Evolutionary conservation across 2,797 vertebrate genomes (phyloP).

Genomic region (Eremophila alpestris): DNA sequence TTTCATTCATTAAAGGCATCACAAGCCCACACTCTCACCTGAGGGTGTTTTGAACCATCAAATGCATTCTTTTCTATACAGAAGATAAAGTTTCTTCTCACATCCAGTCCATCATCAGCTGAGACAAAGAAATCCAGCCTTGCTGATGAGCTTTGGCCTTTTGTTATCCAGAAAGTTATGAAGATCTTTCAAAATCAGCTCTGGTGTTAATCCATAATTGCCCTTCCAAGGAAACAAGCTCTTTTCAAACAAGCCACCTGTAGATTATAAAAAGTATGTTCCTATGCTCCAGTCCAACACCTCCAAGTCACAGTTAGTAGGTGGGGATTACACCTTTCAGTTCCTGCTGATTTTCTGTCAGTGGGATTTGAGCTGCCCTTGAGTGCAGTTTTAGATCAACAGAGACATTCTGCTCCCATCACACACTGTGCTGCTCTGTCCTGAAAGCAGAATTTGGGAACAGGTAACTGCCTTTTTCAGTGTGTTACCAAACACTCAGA

Average conservation of each 20-base stretch:
- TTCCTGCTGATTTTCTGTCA: background rate
- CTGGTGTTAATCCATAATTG: background rate
- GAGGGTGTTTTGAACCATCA: background rate
- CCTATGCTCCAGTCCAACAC: background rate
- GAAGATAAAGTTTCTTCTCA: background rate
- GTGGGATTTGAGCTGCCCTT: background rate
- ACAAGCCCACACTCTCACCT: background rate
- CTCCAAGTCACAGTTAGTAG: background rate
- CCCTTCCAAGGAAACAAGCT: background rate
- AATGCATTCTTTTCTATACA: background rate
- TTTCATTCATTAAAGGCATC: background rate
- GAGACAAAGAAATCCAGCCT: background rate
- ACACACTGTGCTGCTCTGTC: background rate
- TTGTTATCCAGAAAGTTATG: background rate
- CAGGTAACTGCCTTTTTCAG: background rate
- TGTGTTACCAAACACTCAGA: background rate
- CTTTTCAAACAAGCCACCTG: background rate
- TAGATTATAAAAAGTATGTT: background rate
- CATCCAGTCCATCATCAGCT: background rate
- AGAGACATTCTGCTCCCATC: background rate
- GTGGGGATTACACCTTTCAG: background rate
- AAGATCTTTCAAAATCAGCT: background rate
- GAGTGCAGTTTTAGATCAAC: background rate
- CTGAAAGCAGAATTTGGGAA: background rate
- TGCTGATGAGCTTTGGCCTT: background rate